Percentiles rank a stretch among this genome's conserved stretches.
Evolutionary conservation across 2,888 invertebrate genomes (phyloP).

Genomic region (Calameuta pallipes): DNA sequence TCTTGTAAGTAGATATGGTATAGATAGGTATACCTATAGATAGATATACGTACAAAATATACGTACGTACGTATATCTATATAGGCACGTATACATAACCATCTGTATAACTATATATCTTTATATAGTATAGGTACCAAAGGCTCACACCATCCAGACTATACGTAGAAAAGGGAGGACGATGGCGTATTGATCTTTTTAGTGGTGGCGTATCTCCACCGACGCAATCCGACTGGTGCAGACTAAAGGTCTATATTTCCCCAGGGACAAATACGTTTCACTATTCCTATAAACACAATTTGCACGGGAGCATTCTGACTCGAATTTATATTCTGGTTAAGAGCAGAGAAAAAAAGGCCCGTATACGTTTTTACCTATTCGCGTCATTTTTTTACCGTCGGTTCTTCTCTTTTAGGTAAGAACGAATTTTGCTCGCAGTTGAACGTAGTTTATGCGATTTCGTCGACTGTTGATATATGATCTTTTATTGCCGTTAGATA

Average conservation of each 20-base stretch:
- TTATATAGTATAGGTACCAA: not conserved
- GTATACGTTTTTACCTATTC: not conserved
- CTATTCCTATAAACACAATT: conserved; percentile 66
- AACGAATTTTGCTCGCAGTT: not conserved
- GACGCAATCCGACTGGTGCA: conserved; percentile 58
- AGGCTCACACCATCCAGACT: conserved; percentile 53
- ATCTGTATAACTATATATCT: not conserved
- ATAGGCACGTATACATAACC: not conserved
- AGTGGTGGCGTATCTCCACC: conserved; percentile 60
- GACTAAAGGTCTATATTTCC: conserved; percentile 66
- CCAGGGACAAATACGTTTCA: conserved; percentile 63
- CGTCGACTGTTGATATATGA: too few relatives aligned
- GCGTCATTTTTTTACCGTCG: not conserved
- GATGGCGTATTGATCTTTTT: conserved; percentile 67
- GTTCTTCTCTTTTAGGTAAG: not conserved
- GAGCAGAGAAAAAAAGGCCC: conserved; percentile 8
- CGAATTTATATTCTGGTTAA: conserved; percentile 26
- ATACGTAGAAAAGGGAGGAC: conserved; percentile 47
- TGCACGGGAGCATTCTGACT: conserved; percentile 57
- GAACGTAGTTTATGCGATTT: too few relatives aligned
- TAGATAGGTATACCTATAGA: conserved; percentile 18
- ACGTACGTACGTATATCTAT: not conserved
- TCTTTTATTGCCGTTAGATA: too few relatives aligned
- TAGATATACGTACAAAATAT: too few relatives aligned
- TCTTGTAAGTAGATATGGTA: conserved; percentile 18